Evolutionary conservation across 2,888 invertebrate species (phyloP).

Genomic region (Xestobium rufovillosum): DNA sequence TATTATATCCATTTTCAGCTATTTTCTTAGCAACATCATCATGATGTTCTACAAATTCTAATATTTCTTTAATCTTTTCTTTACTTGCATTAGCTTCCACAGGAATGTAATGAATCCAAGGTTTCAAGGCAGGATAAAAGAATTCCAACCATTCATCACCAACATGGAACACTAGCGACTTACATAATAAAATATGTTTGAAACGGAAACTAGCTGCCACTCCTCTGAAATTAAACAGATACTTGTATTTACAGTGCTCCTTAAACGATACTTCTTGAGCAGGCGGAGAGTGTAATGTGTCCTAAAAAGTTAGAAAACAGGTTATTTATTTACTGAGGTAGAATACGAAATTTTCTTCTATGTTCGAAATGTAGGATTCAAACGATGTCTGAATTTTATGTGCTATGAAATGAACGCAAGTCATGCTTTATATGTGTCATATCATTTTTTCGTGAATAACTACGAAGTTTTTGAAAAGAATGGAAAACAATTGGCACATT

Average conservation of each 20-base stretch:
- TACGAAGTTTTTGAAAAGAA: too few species aligned
- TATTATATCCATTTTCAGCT: constrained; percentile 71
- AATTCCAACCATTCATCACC: constrained; percentile 93
- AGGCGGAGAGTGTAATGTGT: constrained; percentile 76
- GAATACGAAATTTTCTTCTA: too few species aligned
- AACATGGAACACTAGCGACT: constrained; percentile 88
- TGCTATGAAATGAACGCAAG: too few species aligned
- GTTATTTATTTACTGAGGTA: too few species aligned
- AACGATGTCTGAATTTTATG: too few species aligned
- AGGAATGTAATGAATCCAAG: constrained; percentile 95
- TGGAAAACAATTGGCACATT: too few species aligned
- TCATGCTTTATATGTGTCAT: not conserved
- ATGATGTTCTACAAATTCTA: constrained; percentile 69
- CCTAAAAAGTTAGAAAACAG: constrained; percentile 60
- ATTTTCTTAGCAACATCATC: constrained; percentile 69
- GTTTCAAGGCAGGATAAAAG: constrained; percentile 82
- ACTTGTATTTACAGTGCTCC: constrained; percentile 89
- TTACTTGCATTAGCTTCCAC: constrained; percentile 57
- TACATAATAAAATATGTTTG: constrained; percentile 89
- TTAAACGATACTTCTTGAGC: constrained; percentile 83
- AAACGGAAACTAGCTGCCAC: constrained; percentile 97
- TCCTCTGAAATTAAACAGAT: constrained; percentile 92
- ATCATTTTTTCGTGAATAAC: too few species aligned
- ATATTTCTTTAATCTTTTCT: constrained; percentile 61
- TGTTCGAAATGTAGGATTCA: too few species aligned